Base-by-base conservation (phyloP, 2,797 vertebrate genomes). In the Ptychadena robeensis region DNA sequence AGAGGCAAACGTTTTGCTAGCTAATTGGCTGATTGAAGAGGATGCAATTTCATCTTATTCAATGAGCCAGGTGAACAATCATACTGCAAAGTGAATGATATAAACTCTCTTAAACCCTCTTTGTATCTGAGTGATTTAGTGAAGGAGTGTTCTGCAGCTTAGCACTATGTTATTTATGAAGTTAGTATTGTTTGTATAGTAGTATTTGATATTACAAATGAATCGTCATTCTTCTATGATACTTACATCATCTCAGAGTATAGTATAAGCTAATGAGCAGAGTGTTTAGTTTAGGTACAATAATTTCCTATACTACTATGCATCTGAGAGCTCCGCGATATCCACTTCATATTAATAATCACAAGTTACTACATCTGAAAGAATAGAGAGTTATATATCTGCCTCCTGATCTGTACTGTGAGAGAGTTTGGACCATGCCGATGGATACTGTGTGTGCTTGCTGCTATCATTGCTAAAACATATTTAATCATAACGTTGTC, bases 151-250 rank as follows among this genome's bases (percentile, higher is more conserved):
- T 53, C 18, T 53, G 44, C 5, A n/a, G 18, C 8, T 53, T n/a
- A 22, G 44, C 44, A 53, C 6, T n/a, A n/a, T n/a, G n/a, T n/a
- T n/a, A n/a, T n/a, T 63, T 4, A 14, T 31, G 9, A 34, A 34
- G 65, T 67, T n/a, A 67, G 65, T 7, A 67, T 67, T 67, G 28
- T 9, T n/a, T n/a, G n/a, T n/a, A n/a, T n/a, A n/a, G n/a, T n/a
- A n/a, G n/a, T n/a, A n/a, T n/a, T n/a, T n/a, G n/a, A n/a, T n/a
- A n/a, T n/a, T n/a, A n/a, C n/a, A n/a, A n/a, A n/a, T n/a, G n/a
- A n/a, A n/a, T n/a, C n/a, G n/a, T n/a, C n/a, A n/a, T n/a, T n/a
- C n/a, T n/a, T n/a, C n/a, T n/a, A n/a, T n/a, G 28, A 9, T n/a
- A 64, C 25, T 31, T 35, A 32, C 18, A 67, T 30, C 15, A 65